Evolutionary conservation across 2,888 invertebrate species (phyloP), one percentile per base, ranked within the genome.

Genomic region (Caradrina kadenii): DNA sequence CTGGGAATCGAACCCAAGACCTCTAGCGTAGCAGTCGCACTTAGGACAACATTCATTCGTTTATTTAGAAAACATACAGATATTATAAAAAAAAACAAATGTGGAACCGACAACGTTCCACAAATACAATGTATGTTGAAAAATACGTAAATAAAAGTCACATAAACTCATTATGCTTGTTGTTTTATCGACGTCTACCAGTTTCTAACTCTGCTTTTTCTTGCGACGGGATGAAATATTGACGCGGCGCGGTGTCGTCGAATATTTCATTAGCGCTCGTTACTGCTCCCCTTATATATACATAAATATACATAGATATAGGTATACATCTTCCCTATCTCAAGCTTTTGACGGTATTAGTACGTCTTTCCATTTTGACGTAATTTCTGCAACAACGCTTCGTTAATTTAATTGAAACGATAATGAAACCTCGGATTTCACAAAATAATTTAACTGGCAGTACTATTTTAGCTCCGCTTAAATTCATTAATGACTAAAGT

Each of bases 201-300:
- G 8, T 74, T 60, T 11, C 2, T 53, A 73, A 59, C 42, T 68
- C 73, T 79, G 50, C 31, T 39, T 58, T 62, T 54, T 71, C 64
- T 81, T 69, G 63, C 70, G 76, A 53, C 78, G 53, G 76, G 79
- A 86, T 89, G 87, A 88, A 88, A 89, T 88, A 89, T 90, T 84
- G 89, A 88, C 76, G 88, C 74, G 69, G 73, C 80, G 83, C 82
- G 82, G 83, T 82, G 87, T 86, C 89, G 82, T 85, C 86, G 82
- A 89, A 91, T 91, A 91, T 92, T 90, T 91, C 89, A 92, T 91
- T 89, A 91, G 80, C 70, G 86, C 83, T 85, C 86, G 86, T 88
- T 79, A 76, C 74, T 67, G 53, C 54, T 60, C 48, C 21, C 48
- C 53, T 59, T 59, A 13, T 74, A 71, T 64, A 55, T 39, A 72